Conservation (phyloP, 2,113 vertebrate species). For the Dascyllus trimaculatus region DNA sequence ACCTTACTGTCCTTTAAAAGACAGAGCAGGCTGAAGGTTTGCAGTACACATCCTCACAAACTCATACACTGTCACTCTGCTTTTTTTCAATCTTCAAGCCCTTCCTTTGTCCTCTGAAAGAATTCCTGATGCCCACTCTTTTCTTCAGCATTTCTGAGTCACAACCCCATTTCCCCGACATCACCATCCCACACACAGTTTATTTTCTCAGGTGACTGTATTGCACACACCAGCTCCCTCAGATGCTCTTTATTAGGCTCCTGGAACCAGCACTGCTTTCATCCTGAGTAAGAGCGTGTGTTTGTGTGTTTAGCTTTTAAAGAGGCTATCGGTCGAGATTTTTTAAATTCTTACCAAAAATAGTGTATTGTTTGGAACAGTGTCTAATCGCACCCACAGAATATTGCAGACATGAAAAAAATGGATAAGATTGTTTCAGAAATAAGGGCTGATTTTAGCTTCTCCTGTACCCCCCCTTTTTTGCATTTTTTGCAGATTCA, state of each 20-base stretch:
- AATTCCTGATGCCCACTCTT: slow-evolving; percentile 75
- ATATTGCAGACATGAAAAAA: no score
- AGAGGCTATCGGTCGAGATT: no score
- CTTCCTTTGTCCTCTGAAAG: slow-evolving; percentile 86
- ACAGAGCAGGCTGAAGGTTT: slow-evolving; percentile 22
- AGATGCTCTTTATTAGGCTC: slow-evolving; percentile 96
- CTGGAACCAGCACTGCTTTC: slow-evolving; percentile 86
- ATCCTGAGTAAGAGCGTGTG: slow-evolving; percentile 43
- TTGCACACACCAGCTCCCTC: slow-evolving; percentile 89
- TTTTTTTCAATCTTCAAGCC: slow-evolving; percentile 44
- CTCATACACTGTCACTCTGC: slow-evolving; percentile 17
- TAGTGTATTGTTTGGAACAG: no score
- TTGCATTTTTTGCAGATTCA: background rate
- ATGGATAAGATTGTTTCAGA: background rate
- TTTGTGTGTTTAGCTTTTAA: background rate
- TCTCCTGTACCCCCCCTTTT: background rate
- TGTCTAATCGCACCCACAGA: no score
- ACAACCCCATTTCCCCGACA: slow-evolving; percentile 47
- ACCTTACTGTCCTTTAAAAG: slow-evolving; percentile 36
- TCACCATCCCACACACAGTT: slow-evolving; percentile 79
- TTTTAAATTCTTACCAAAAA: no score
- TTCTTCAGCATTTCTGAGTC: slow-evolving; percentile 80
- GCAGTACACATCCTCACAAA: slow-evolving; percentile 9
- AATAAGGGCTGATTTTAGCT: background rate
- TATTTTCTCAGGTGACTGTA: slow-evolving; percentile 97